These are phyloP conservation scores for Epizoanthus ramosus DNA, from an alignment of 92 coral and sea anemone genomes.

Conservation along the genomic window DNA sequence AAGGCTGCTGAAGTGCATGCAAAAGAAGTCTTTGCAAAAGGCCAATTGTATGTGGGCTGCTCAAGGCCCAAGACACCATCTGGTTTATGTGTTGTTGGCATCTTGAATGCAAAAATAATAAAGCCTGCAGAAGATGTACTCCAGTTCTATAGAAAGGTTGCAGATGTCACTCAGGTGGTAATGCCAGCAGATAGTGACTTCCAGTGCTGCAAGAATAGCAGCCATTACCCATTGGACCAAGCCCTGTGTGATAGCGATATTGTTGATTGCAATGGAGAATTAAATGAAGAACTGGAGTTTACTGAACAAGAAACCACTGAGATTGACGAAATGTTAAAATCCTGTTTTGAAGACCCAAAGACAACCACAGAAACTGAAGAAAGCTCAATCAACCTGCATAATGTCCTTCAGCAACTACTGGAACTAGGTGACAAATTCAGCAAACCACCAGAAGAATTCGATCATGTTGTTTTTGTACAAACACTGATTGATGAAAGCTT, in stretches of 20 bases:
- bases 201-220: neutral
- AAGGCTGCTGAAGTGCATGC: constrained; percentile 51
- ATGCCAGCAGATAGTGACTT: constrained; percentile 4
- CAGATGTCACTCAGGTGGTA: neutral
- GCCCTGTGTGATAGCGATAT: neutral
- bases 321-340: neutral
- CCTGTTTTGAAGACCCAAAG: constrained; percentile 27
- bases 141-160: neutral
- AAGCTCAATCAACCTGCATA: constrained; percentile 12
- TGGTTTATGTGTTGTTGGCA: constrained; percentile 29
- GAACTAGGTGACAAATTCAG: constrained; percentile 3
- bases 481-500: constrained; percentile 2
- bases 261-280: neutral
- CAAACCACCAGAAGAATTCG: constrained; percentile 37
- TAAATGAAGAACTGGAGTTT: neutral
- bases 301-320: constrained; percentile 12
- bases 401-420: constrained; percentile 8
- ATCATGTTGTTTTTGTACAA: neutral
- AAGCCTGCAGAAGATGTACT: constrained; percentile 15
- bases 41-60: constrained; percentile 48
- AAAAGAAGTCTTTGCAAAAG: constrained; percentile 49
- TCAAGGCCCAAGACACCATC: constrained; percentile 34
- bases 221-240: neutral
- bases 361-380: constrained; percentile 36
- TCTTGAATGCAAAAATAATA: constrained; percentile 9